Conservation (phyloP, 2,797 vertebrate species). For the Ficedula albicollis region DNA sequence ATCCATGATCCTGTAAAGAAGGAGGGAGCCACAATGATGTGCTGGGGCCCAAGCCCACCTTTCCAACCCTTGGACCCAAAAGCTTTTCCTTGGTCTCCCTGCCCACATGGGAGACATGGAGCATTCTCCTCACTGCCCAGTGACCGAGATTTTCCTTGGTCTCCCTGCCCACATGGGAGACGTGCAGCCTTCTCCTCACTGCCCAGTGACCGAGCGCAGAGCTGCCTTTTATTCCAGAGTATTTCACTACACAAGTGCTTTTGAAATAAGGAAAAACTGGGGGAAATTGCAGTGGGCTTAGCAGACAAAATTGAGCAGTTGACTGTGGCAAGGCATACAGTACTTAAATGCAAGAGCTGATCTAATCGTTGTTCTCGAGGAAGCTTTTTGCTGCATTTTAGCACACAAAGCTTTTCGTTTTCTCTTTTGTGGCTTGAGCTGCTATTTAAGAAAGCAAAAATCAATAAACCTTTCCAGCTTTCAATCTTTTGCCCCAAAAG, state of each 20-base stretch:
- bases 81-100: background rate
- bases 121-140: background rate
- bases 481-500: constrained; percentile 91
- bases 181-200: background rate
- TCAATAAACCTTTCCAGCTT: constrained; percentile 96
- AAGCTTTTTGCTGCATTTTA: constrained; percentile 97
- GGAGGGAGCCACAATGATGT: background rate
- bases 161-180: background rate
- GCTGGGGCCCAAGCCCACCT: background rate
- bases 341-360: constrained; percentile 89
- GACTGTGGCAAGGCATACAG: constrained; percentile 53
- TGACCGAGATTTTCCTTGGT: too few relatives aligned
- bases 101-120: rapidly evolving
- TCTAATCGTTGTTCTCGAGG: constrained; percentile 88
- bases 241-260: background rate
- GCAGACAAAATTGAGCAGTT: constrained; percentile 73
- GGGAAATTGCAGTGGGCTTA: constrained; percentile 67
- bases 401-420: constrained; percentile 91
- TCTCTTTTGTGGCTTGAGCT: constrained; percentile 91
- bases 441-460: constrained; percentile 95
- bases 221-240: background rate
- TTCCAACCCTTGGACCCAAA: background rate
- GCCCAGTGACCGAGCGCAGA: constrained; percentile 1
- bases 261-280: constrained; percentile 52
- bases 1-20: background rate